Evolutionary conservation across 1,140 invertebrate species (phyloP).

Genomic region (Aphidius gifuensis): DNA sequence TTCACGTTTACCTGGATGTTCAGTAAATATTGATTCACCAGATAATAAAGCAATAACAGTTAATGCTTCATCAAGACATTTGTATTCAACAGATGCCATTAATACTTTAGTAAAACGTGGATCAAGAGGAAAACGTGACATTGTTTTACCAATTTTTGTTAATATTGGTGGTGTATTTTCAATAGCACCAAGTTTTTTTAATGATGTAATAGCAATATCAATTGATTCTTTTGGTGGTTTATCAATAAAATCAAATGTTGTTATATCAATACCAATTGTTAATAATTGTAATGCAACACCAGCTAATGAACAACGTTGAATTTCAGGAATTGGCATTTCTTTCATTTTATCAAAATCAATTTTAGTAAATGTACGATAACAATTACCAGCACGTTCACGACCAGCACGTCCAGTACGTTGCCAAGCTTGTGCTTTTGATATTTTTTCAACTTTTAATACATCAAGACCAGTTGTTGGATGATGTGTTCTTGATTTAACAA

Average conservation of each 20-base stretch:
- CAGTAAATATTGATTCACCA: slow-evolving; percentile 64
- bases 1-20: slow-evolving; percentile 51
- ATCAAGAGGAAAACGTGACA: slow-evolving; percentile 90
- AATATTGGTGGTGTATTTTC: slow-evolving; percentile 62
- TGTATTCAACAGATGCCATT: slow-evolving; percentile 71
- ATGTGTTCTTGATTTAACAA: slow-evolving; percentile 85
- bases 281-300: slow-evolving; percentile 79
- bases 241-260: slow-evolving; percentile 89
- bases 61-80: slow-evolving; percentile 82
- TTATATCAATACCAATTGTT: slow-evolving; percentile 77
- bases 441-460: slow-evolving; percentile 74
- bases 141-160: slow-evolving; percentile 77
- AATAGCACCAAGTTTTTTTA: slow-evolving; percentile 74
- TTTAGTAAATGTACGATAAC: slow-evolving; percentile 80
- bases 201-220: slow-evolving; percentile 64
- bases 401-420: slow-evolving; percentile 90
- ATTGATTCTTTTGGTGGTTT: slow-evolving; percentile 73
- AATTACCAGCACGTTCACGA: slow-evolving; percentile 76
- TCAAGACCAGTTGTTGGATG: slow-evolving; percentile 82
- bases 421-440: slow-evolving; percentile 90
- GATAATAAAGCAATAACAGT: slow-evolving; percentile 69
- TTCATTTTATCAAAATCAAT: slow-evolving; percentile 69
- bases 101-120: slow-evolving; percentile 85
- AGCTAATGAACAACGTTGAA: slow-evolving; percentile 74
- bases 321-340: slow-evolving; percentile 80